phyloP scores from a whole-genome alignment of 2,888 invertebrate genomes.

The Lasioglossum leucozonium region DNA sequence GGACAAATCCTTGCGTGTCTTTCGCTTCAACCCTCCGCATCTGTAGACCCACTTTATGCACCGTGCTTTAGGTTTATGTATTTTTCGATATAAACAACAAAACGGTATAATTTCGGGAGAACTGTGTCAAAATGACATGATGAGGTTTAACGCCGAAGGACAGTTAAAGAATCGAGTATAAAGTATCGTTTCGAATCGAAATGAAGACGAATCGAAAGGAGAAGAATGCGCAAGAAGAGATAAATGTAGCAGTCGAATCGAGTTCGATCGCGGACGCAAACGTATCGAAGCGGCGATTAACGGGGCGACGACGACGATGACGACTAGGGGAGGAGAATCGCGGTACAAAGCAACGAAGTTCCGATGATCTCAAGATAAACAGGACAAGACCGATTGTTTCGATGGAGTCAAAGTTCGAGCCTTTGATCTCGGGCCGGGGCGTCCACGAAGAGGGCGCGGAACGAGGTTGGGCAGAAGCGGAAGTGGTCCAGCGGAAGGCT shows the following conservation, averaged over 20 bases:
- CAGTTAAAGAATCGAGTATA: neutral
- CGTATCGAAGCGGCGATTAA: neutral
- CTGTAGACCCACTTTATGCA: too few relatives aligned
- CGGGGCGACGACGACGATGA: neutral
- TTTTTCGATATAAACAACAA: too few relatives aligned
- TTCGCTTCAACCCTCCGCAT: too few relatives aligned
- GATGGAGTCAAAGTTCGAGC: slow-evolving; percentile 30
- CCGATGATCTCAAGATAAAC: slow-evolving; percentile 10
- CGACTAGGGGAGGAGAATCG: neutral
- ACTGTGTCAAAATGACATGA: too few relatives aligned
- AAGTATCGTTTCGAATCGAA: neutral
- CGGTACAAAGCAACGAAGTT: slow-evolving; percentile 6
- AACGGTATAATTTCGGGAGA: too few relatives aligned
- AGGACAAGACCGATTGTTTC: slow-evolving; percentile 7
- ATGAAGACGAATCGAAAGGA: neutral
- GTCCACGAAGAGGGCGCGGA: neutral
- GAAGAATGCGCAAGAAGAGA: neutral
- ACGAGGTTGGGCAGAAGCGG: slow-evolving; percentile 41
- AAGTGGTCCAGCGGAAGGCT: slow-evolving; percentile 56
- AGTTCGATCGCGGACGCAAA: neutral
- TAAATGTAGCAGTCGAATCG: neutral
- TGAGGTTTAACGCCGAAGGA: neutral
- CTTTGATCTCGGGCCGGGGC: slow-evolving; percentile 42
- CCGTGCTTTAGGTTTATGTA: too few relatives aligned
- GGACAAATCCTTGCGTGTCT: too few relatives aligned